Conservation (phyloP, 2,113 vertebrate genomes). For the Carollia perspicillata region DNA sequence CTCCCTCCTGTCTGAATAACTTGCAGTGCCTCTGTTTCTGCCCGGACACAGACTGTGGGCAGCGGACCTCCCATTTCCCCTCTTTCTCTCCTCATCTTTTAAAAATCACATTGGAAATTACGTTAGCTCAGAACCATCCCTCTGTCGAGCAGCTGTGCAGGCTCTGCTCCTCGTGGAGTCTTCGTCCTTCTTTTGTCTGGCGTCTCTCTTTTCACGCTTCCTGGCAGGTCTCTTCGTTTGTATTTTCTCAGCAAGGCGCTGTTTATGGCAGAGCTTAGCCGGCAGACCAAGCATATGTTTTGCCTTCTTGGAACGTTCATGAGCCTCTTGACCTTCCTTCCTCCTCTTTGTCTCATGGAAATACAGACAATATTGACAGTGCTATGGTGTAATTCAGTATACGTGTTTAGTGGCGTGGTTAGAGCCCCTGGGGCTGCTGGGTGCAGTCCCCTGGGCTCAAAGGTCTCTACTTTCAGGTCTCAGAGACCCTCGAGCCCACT, state of each 20-base stretch:
- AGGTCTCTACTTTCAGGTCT: not conserved
- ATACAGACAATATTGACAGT: conserved; percentile 92
- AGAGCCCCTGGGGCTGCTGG: not conserved
- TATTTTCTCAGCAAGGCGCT: conserved; percentile 94
- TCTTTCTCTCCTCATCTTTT: conserved; percentile 90
- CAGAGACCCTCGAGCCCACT: too few species aligned
- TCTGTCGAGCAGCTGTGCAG: conserved; percentile 94
- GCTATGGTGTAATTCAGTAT: conserved; percentile 93
- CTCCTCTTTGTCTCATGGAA: conserved; percentile 94
- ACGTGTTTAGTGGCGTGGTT: conserved; percentile 91
- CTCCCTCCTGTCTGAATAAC: conserved; percentile 93
- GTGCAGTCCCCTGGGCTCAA: not conserved
- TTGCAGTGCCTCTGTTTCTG: conserved; percentile 91
- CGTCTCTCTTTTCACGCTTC: conserved; percentile 95
- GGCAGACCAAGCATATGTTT: conserved; percentile 92
- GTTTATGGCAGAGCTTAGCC: conserved; percentile 94
- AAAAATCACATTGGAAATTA: conserved; percentile 87
- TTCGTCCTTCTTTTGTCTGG: conserved; percentile 93
- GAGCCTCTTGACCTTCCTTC: conserved; percentile 89
- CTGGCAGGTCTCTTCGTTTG: conserved; percentile 63
- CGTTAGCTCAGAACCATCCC: conserved; percentile 90
- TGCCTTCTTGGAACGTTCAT: conserved; percentile 89
- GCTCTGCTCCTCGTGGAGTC: conserved; percentile 91
- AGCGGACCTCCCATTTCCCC: conserved; percentile 88
- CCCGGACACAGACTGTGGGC: conserved; percentile 93